These are phyloP conservation scores for Bombus waltoni DNA, from an alignment of 1,140 invertebrate genomes.

Conservation along the genomic window DNA sequence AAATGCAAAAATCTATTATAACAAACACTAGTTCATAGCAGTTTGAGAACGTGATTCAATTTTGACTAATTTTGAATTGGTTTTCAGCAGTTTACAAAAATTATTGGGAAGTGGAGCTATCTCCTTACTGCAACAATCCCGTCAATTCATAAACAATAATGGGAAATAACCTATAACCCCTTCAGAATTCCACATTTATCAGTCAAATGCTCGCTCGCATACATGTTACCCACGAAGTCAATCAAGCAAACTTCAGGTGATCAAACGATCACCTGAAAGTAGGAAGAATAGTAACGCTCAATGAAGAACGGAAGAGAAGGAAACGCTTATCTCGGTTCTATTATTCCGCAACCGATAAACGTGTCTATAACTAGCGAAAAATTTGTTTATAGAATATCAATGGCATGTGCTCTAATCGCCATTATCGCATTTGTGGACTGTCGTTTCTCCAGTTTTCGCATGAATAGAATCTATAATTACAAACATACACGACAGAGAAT, in stretches of 20 bases:
- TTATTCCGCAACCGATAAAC: not conserved
- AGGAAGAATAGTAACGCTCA: not conserved
- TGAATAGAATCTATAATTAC: constrained; percentile 34
- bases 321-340: not conserved
- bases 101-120: too few species aligned
- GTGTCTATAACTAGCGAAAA: constrained; percentile 9
- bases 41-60: too few species aligned
- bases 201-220: not conserved
- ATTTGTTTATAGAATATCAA: constrained; percentile 33
- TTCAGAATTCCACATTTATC: not conserved
- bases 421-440: constrained; percentile 13
- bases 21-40: too few species aligned
- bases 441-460: constrained; percentile 8
- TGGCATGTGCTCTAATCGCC: not conserved
- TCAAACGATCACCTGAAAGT: not conserved
- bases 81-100: too few species aligned
- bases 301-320: constrained; percentile 1
- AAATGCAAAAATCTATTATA: too few species aligned
- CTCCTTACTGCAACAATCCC: too few species aligned
- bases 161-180: not conserved
- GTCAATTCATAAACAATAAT: not conserved
- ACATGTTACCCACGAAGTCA: not conserved
- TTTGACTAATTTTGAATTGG: too few species aligned
- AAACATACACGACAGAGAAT: not conserved
- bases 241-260: not conserved